Conservation (phyloP, 2,888 invertebrate genomes). For the Ochropleura leucogaster region DNA sequence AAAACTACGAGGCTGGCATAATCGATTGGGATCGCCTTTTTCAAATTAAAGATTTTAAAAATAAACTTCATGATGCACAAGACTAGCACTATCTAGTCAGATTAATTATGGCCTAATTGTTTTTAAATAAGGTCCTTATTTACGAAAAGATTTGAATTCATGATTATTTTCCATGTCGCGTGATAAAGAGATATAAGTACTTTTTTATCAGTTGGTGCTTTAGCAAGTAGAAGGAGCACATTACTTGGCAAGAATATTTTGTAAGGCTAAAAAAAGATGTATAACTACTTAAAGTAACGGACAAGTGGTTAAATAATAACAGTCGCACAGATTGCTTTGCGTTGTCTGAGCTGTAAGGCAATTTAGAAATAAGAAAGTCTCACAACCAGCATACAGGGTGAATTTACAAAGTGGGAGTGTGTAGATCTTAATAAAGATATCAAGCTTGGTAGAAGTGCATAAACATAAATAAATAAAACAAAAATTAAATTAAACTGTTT, state of each 20-base stretch:
- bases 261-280: background rate
- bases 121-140: slow-evolving; percentile 23
- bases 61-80: slow-evolving; percentile 46
- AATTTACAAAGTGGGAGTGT: too few relatives aligned
- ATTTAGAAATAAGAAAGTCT: background rate
- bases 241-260: background rate
- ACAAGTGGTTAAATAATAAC: background rate
- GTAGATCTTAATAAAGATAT: background rate
- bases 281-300: background rate
- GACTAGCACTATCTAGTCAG: slow-evolving; percentile 1
- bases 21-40: too few relatives aligned
- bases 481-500: background rate
- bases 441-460: background rate
- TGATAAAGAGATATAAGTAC: slow-evolving; percentile 5
- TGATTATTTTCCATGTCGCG: slow-evolving; percentile 22
- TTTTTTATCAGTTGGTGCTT: background rate
- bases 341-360: background rate
- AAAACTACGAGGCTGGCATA: too few relatives aligned
- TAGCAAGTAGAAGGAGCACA: background rate
- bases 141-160: background rate
- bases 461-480: background rate
- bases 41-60: too few relatives aligned
- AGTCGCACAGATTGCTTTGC: background rate
- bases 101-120: slow-evolving; percentile 8
- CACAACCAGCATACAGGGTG: background rate